Evolutionary conservation across 2,888 invertebrate species (phyloP), one percentile per base, ranked within the genome.

Genomic region (Hetaerina titia): DNA sequence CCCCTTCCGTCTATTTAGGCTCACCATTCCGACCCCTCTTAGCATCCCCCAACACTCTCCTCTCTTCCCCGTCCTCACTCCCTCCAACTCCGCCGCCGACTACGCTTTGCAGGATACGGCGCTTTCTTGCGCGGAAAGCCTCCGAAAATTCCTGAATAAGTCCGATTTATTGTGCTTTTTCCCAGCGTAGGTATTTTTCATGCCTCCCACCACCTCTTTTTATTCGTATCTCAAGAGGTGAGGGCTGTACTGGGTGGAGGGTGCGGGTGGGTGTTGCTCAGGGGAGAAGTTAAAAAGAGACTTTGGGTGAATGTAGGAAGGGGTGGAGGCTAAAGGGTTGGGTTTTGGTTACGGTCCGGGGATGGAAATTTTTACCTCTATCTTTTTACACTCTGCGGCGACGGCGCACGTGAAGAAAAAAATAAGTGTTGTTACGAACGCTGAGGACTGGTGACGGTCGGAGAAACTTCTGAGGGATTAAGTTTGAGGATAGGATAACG

Each of bases 121-220:
- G 56, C 89, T 89, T 19, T 64, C 89, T 89, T 45, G 64, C n/a
- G 90, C 56, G 69, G 56, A 92, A 74, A 92, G 69, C 92, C 56
- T 56, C 69, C 92, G 22, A 56, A 92, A 92, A 92, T 92, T 92
- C 92, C 69, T 56, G 69, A 92, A 74, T 92, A 92, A 92, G 92
- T 69, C 92, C 92, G 69, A 92, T 92, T 92, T 92, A 92, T 92
- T 56, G 92, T n/a, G 8, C 22, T 89, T 89, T 74, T 81, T 31
- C 31, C 81, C 81, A 31, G 81, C 81, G n/a, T 4, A 2, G 13
- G 69, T 45, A 45, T 64, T 64, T 90, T 64, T 45, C 64, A 1
- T 31, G 45, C 57, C 7, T 45, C 69, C n/a, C 7, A 56, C 31
- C 15, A 8, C 81, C 2, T 11, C 2, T 81, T 31, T 81, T 92